Percentiles rank a stretch among this genome's conserved stretches.
These are phyloP conservation scores for Adoxophyes honmai DNA, from an alignment of 1,140 invertebrate genomes.

Conservation along the genomic window DNA sequence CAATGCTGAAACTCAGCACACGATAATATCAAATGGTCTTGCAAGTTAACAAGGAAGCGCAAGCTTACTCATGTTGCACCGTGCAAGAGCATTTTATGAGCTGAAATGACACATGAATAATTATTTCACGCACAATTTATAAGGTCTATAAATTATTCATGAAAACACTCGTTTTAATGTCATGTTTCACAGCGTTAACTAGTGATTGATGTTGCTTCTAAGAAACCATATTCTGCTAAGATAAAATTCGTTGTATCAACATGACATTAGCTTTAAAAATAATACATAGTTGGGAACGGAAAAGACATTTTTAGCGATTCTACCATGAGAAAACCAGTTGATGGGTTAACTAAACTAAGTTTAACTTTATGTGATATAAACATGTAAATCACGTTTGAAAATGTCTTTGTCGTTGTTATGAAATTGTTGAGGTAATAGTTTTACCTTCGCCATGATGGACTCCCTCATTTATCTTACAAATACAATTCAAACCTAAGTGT, in stretches of 20 bases:
- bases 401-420: slow-evolving; percentile 55
- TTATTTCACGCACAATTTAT: slow-evolving; percentile 50
- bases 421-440: slow-evolving; percentile 67
- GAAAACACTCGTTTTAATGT: slow-evolving; percentile 40
- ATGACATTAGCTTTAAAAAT: slow-evolving; percentile 34
- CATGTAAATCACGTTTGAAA: slow-evolving; percentile 28
- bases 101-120: slow-evolving; percentile 23
- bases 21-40: slow-evolving; percentile 44
- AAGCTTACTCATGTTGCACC: slow-evolving; percentile 20
- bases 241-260: slow-evolving; percentile 31
- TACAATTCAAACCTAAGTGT: slow-evolving; percentile 75
- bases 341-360: too few species aligned
- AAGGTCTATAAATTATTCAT: slow-evolving; percentile 46
- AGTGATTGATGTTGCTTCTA: background rate
- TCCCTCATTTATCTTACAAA: slow-evolving; percentile 71
- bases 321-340: too few species aligned
- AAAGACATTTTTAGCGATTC: slow-evolving; percentile 42
- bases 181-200: slow-evolving; percentile 32
- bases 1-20: slow-evolving; percentile 67
- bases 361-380: too few species aligned
- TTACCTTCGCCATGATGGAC: slow-evolving; percentile 70
- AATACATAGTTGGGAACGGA: slow-evolving; percentile 28
- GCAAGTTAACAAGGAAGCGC: slow-evolving; percentile 31
- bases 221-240: background rate
- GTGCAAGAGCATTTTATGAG: slow-evolving; percentile 43